A percentile compares a stretch with the other conserved stretches of the same genome.
These are phyloP conservation scores for Channa argus DNA, from an alignment of 2,113 vertebrate genomes.

Conservation along the genomic window DNA sequence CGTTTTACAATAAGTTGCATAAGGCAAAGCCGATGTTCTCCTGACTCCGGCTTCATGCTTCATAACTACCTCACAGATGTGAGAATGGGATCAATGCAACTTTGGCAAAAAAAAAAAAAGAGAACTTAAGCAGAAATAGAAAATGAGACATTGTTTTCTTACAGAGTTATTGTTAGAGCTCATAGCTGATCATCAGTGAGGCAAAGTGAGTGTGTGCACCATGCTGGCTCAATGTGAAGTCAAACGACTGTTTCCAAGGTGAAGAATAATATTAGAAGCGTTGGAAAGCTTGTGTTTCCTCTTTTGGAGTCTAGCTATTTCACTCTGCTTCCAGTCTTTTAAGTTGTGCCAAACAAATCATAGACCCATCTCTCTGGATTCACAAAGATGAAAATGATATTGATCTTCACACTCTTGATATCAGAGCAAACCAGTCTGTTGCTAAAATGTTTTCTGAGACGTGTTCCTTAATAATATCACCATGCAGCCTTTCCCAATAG, in stretches of 20 bases:
- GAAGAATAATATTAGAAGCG: neutral
- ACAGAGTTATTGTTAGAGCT: too few relatives aligned
- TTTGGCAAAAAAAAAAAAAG: too few relatives aligned
- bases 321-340: neutral
- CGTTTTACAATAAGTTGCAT: too few relatives aligned
- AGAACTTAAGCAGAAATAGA: too few relatives aligned
- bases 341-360: slow-evolving; percentile 13
- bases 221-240: neutral
- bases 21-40: too few relatives aligned
- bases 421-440: slow-evolving; percentile 17
- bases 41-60: too few relatives aligned
- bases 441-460: neutral
- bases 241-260: neutral
- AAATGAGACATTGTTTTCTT: too few relatives aligned
- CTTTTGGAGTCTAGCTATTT: neutral
- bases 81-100: too few relatives aligned
- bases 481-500: neutral
- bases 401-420: slow-evolving; percentile 3
- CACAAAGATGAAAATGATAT: slow-evolving; percentile 31
- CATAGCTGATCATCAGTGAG: too few relatives aligned
- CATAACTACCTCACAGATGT: too few relatives aligned
- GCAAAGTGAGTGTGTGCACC: too few relatives aligned
- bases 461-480: neutral
- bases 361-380: slow-evolving; percentile 1
- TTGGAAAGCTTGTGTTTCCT: neutral